Evolutionary conservation across 2,888 invertebrate species (phyloP).

Genomic region (Campoletis raptor): DNA sequence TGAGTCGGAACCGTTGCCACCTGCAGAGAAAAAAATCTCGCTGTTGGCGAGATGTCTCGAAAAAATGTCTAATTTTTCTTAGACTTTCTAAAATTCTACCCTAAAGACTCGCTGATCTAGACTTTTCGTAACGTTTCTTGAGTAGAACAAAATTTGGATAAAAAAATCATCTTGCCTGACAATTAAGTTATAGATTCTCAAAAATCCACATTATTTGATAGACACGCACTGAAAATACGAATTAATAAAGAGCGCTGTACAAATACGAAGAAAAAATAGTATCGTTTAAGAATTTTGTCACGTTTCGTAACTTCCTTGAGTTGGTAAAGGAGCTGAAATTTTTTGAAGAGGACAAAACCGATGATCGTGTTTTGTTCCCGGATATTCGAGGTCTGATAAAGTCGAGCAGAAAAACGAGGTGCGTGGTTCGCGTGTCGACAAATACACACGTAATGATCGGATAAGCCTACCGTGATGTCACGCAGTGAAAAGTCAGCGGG

Average conservation of each 20-base stretch:
- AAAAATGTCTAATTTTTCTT: too few relatives aligned
- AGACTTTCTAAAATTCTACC: too few relatives aligned
- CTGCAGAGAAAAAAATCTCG: neutral
- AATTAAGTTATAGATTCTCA: too few relatives aligned
- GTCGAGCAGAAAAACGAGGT: conserved; percentile 29
- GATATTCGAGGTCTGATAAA: conserved; percentile 16
- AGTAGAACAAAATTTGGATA: neutral
- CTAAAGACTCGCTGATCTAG: too few relatives aligned
- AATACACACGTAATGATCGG: conserved; percentile 55
- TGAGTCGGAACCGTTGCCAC: neutral
- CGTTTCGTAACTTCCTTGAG: neutral
- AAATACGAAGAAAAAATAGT: neutral
- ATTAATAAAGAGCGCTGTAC: neutral
- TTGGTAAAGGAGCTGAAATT: neutral
- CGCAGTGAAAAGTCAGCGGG: conserved; percentile 80
- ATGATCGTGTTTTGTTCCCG: conserved; percentile 26
- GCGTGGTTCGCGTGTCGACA: conserved; percentile 76
- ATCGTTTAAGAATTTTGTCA: neutral
- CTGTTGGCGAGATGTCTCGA: too few relatives aligned
- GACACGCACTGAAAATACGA: neutral
- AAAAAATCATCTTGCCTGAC: too few relatives aligned
- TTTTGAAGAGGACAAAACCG: neutral
- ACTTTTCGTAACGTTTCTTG: too few relatives aligned
- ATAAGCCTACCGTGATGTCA: conserved; percentile 75
- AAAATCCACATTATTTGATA: neutral